Base-by-base conservation (phyloP, 2,113 vertebrate genomes). In the Chrysochloris asiatica region DNA sequence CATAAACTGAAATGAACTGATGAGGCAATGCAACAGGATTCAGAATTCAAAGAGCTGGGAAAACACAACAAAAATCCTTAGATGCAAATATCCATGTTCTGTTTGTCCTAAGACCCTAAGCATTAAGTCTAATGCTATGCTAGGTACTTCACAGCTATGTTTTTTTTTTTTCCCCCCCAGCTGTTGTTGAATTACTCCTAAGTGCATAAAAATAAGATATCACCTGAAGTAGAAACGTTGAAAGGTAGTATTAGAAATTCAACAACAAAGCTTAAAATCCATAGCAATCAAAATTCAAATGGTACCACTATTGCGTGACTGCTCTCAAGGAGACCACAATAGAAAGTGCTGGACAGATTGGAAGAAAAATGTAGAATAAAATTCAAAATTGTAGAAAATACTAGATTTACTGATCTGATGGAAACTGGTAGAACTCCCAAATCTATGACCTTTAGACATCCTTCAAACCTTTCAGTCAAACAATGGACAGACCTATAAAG, bases 211-310 rank as follows among this genome's bases (percentile, higher is more conserved):
- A 88, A 52, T 59, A 83, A 95, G 81, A 63, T 41, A 76, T 80
- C 73, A 80, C 50, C 33, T 33, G 28, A 91, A 96, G 76, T 52
- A 87, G 52, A 69, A 83, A 84, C 48, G 82, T 95, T 45, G 81
- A 91, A 87, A 89, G 45, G 36, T 88, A 93, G 65, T 54, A 88
- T 76, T 95, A 87, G 63, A 83, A 91, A 90, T 77, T 90, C 36
- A 71, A 41, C 30, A 84, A 82, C 30, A 85, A 92, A 79, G 30
- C 56, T 89, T 95, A 91, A 89, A 90, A 72, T 89, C 14, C 50
- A 85, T 65, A 30, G 45, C 33, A 59, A 92, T 86, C 47, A 92
- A 91, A 92, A 88, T 67, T 19, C 24, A n/a, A 67, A 59, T 59
- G 56, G 56, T 59, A 9, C 56, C 56, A 8, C 9, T 21, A 21